Evolutionary conservation across 2,888 invertebrate species (phyloP), one percentile per base, ranked within the genome.

Genomic region (Drosophila rellima): DNA sequence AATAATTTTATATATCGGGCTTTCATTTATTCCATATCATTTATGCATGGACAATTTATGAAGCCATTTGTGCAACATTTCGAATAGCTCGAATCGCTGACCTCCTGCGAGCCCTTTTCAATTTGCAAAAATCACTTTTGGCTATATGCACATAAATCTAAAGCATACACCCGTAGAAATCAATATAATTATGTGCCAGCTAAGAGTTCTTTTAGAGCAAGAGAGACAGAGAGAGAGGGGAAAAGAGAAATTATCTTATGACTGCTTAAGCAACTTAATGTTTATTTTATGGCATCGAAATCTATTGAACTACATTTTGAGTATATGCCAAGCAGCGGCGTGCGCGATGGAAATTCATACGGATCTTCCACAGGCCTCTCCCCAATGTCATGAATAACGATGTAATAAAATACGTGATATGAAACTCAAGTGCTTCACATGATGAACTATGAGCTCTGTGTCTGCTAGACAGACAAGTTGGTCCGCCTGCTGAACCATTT

Each of bases 401-500:
- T 84, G 87, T 87, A 86, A 86, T 86, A 86, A 86, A 86, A 85
- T 86, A 86, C 86, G 86, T 86, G 86, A 85, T 85, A 83, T 83
- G 86, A 85, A 86, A 87, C 20, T 72, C 64, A 82, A 87, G 66
- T 62, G 44, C 8, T 13, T 29, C 42, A 52, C 89, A 82, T 87
- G 89, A 82, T 82, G 89, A 89, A 82, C 82, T 89, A 69, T 70
- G 65, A 42, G 60, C 17, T 35, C 35, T 35, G 11, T 45, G 26
- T 5, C n/a, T 37, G 18, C 26, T 29, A 50, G n/a, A 40, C 23
- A 52, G 52, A 35, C 44, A 54, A 54, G 55, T 44, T 50, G 47
- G 31, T n/a, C 20, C 31, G 26, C 23, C 20, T 33, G 33, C 20
- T 42, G 33, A 33, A 42, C 20, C 59, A 20, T 42, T n/a, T 31